Base-by-base conservation (phyloP, 2,888 invertebrate genomes). In the Erebia epiphron region DNA sequence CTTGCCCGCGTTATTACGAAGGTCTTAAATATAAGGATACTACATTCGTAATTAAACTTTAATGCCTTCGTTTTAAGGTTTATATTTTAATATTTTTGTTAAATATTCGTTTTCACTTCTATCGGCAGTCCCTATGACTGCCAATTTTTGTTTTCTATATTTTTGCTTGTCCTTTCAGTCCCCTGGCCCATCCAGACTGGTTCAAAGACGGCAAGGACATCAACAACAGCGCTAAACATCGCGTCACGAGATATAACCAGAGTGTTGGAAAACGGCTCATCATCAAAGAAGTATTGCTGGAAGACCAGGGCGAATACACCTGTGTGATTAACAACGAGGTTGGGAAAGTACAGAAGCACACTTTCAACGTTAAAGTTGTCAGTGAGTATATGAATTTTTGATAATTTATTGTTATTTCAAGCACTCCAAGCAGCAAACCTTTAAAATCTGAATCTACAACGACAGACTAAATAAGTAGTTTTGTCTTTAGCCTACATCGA, bases 241-340 rank as follows among this genome's bases (percentile, higher is more conserved):
- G 91, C 13, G 80, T 92, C 14, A 91, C 91, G 10, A 77, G 86
- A 4, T 79, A 90, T 83, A 92, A 91, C 83, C 82, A 86, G 68
- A 90, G 88, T 57, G 84, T 82, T 1, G 89, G 92, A 61, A 88
- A 88, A 70, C 77, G 91, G 1, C 86, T 91, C 43, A 79, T 89
- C 72, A 88, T 92, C 82, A 86, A 84, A 69, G 81, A 87, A 2
- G 86, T 86, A 0, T 74, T 78, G 43, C 75, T 78, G 0, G 84
- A 83, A 56, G 92, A 92, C 75, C 74, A 84, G 66, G 92, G 90
- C 0, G 77, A 78, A 0, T 92, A 90, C 82, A 84, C 80, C 13
- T 92, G 92, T 71, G 79, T 81, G 1, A 86, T 85, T 0, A 79
- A 86, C 73, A 91, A 91, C 41, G 84, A 75, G 14, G 82, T 86